Conservation (phyloP, 2,113 vertebrate genomes). For the Eira barbara region DNA sequence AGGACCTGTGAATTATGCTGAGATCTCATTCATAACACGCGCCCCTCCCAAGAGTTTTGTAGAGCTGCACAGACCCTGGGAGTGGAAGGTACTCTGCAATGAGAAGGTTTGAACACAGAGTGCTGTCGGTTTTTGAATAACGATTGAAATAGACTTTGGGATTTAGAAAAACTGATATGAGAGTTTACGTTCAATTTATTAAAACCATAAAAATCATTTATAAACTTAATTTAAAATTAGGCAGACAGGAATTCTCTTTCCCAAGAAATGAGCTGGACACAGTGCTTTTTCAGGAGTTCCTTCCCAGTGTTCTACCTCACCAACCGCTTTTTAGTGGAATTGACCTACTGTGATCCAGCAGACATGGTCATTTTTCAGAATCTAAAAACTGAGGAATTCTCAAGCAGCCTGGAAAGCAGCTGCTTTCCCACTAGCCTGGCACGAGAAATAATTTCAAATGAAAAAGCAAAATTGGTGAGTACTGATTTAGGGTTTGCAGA, state of each 20-base stretch:
- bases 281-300: accelerated
- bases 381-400: background rate
- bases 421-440: too few relatives aligned
- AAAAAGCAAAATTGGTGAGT: background rate
- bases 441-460: background rate
- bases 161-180: background rate
- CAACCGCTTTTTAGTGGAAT: background rate
- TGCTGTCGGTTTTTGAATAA: background rate
- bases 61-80: background rate
- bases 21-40: too few relatives aligned
- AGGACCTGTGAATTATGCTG: background rate
- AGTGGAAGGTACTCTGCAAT: background rate
- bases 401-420: background rate
- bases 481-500: background rate
- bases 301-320: accelerated
- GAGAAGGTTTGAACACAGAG: background rate
- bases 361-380: background rate
- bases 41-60: accelerated
- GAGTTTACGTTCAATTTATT: background rate
- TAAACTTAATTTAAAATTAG: background rate
- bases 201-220: background rate
- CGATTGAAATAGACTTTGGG: background rate
- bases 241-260: background rate
- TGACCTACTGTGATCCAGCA: background rate
- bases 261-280: accelerated